Base-by-base conservation (phyloP, 2,888 invertebrate species). In the Artemia sinica region DNA sequence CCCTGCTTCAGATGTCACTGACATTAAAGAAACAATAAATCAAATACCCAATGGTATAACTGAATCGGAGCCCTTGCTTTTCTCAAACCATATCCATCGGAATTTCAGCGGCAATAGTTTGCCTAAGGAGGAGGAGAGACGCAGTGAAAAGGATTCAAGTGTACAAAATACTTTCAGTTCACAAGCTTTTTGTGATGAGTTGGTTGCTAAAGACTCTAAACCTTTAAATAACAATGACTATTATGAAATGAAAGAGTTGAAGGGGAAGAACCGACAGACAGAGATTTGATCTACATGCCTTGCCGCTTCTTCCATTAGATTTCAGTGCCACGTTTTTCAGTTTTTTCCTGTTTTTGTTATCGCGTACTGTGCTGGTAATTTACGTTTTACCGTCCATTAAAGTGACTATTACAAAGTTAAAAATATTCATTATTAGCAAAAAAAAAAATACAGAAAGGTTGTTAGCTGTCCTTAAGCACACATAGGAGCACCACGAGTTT, bases 241-340 rank as follows among this genome's bases (percentile, higher is more conserved):
- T 28, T 58, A 18, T 10, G 63, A 58, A 58, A 58, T 58, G 63
- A 58, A 58, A 28, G 63, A 58, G 11, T 58, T 58, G 28, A 58
- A 58, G 28, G 63, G 63, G 28, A 58, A 28, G 63, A 10, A 58
- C 28, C n/a, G 63, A 28, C 63, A 58, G 14, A 58, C 63, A 28
- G 63, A 58, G 28, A 58, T 58, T 58, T 58, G 28, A 58, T 28
- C 28, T 11, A n/a, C n/a, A n/a, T 58, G 63, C 63, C 63, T 58
- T 58, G 63, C 63, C 28, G 63, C 63, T 58, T 58, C 63, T 28
- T 58, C 63, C 63, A 28, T 9, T 58, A 28, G 58, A 28, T 58
- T 58, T 58, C 8, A n/a, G 63, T 28, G 63, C 63, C 28, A 28
- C 63, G 10, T 58, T 58, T 18, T 58, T 58, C 41, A 41, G 63